These are phyloP conservation scores for Lepidocyrtinus sp. DNA, from an alignment of 2,888 invertebrate genomes.

Conservation along the genomic window DNA sequence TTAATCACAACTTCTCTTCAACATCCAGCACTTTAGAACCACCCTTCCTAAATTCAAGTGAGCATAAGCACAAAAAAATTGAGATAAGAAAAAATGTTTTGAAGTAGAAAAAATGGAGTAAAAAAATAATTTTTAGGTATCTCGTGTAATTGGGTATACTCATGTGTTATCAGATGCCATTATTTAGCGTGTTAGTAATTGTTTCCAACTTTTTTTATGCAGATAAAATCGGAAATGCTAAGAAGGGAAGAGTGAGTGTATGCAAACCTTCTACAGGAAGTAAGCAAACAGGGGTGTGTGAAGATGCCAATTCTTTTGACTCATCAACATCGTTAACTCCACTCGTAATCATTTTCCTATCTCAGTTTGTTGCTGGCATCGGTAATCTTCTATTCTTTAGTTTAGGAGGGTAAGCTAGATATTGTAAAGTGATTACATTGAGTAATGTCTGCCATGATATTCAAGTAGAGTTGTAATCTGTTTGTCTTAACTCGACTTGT, in stretches of 20 bases:
- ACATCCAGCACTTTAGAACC: background rate
- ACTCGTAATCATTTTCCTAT: conserved; percentile 78
- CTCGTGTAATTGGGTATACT: too few species aligned
- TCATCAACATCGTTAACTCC: conserved; percentile 74
- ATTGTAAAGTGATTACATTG: conserved; percentile 72
- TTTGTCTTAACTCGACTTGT: too few species aligned
- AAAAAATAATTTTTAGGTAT: conserved; percentile 5
- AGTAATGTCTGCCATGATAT: background rate
- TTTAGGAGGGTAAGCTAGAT: conserved; percentile 78
- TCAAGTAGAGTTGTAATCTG: background rate
- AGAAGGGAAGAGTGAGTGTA: conserved; percentile 31
- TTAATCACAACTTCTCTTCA: background rate
- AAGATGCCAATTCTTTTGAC: conserved; percentile 70
- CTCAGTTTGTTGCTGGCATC: conserved; percentile 80
- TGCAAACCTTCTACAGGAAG: conserved; percentile 27
- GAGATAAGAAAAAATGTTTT: background rate
- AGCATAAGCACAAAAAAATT: conserved; percentile 11
- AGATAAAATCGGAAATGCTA: conserved; percentile 29
- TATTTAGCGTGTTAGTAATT: too few species aligned
- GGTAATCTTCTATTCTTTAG: conserved; percentile 80
- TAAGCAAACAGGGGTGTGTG: conserved; percentile 72
- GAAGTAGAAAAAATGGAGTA: conserved; percentile 10
- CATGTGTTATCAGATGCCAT: too few species aligned
- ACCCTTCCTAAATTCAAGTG: background rate
- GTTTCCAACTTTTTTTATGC: conserved; percentile 8